Base-by-base conservation (phyloP, 2,113 vertebrate genomes). In the Pimephales promelas region DNA sequence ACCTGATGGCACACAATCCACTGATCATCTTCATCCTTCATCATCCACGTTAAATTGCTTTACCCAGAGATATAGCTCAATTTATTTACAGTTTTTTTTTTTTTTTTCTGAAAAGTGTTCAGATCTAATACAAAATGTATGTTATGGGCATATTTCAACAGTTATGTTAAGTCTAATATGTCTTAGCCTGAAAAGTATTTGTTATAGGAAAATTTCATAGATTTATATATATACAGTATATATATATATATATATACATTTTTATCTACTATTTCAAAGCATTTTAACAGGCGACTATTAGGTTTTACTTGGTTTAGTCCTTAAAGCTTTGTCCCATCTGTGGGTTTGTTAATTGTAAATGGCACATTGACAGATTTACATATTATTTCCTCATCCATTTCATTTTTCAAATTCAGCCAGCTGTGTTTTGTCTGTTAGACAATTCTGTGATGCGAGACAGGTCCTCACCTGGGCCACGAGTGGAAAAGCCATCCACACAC, bases 21-120 rank as follows among this genome's bases (percentile, higher is more conserved):
- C n/a, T n/a, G n/a, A n/a, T n/a, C n/a, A n/a, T n/a, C n/a, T n/a
- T n/a, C n/a, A n/a, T n/a, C n/a, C n/a, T n/a, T n/a, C n/a, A n/a
- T n/a, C n/a, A n/a, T n/a, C n/a, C n/a, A n/a, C n/a, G n/a, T n/a
- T n/a, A n/a, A n/a, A n/a, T n/a, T n/a, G n/a, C n/a, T n/a, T n/a
- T n/a, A n/a, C n/a, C n/a, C n/a, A n/a, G n/a, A n/a, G n/a, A n/a
- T n/a, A n/a, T n/a, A n/a, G n/a, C n/a, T n/a, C n/a, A n/a, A n/a
- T n/a, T n/a, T 88, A 87, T 92, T 88, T 81, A 82, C 74, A 84
- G 49, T 0, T 3, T 18, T 62, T 61, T 26, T 64, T 20, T 34
- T 16, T 79, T 28, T 86, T 40, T 45, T 87, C 86, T 83, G 57
- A 79, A 81, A 85, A 85, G 87, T 71, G 20, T 73, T 82, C 47